phyloP scores from a whole-genome alignment of 2,113 vertebrate species.

The Talpa occidentalis region DNA sequence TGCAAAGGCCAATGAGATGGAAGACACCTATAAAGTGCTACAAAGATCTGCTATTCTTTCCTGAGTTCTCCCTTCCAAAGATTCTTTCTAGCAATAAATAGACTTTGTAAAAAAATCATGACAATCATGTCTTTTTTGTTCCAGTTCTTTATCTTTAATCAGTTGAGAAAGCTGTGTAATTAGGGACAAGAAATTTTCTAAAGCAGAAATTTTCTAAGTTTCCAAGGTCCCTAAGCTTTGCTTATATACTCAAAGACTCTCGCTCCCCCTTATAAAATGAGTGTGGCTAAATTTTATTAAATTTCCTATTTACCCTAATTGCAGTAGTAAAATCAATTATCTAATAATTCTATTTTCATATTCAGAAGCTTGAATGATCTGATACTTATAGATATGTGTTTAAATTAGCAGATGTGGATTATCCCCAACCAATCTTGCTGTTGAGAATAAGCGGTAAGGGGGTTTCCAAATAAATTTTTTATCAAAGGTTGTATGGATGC shows the following conservation, averaged over 20 bases:
- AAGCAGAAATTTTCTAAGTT: too few relatives aligned
- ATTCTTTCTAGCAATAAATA: conserved; percentile 6
- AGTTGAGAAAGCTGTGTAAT: background rate
- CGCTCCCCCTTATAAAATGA: background rate
- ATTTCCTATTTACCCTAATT: conserved; percentile 33
- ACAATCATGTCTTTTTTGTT: background rate
- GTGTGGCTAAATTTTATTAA: background rate
- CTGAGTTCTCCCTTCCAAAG: background rate
- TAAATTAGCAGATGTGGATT: background rate
- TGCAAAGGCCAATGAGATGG: background rate
- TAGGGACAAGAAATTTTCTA: background rate
- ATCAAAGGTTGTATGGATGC: background rate
- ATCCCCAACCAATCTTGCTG: background rate
- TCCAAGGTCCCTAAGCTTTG: background rate
- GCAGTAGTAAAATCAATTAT: background rate
- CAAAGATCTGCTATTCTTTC: background rate
- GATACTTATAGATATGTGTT: background rate
- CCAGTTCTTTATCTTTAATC: too few relatives aligned
- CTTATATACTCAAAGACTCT: background rate
- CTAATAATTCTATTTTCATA: conserved; percentile 19
- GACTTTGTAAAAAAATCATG: background rate
- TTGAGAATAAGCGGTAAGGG: background rate
- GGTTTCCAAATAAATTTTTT: conserved; percentile 17
- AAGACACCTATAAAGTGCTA: background rate
- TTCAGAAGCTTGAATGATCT: conserved; percentile 1